A percentile compares a stretch with the other conserved stretches of the same genome.
Evolutionary conservation across 2,888 invertebrate genomes (phyloP).

Genomic region (Caenorhabditis panamensis): DNA sequence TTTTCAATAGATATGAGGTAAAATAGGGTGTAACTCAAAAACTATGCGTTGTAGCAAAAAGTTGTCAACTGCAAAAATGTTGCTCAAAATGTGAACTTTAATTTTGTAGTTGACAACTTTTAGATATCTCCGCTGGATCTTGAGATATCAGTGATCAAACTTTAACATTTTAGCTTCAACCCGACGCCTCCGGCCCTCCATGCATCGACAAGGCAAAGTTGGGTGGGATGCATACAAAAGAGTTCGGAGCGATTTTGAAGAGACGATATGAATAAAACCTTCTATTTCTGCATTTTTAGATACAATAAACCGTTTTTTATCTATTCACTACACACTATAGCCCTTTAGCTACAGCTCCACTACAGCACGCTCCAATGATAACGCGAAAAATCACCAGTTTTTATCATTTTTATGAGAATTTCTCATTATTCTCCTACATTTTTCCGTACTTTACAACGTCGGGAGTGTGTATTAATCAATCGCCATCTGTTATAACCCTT

Average conservation of each 20-base stretch:
- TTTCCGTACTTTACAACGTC: background rate
- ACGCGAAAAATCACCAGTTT: background rate
- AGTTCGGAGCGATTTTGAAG: conserved; percentile 18
- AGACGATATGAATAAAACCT: conserved; percentile 13
- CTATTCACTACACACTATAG: too few relatives aligned
- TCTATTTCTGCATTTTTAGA: background rate
- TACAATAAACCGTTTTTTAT: too few relatives aligned
- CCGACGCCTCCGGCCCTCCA: conserved; percentile 42
- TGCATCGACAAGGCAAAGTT: conserved; percentile 42
- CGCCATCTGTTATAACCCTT: background rate
- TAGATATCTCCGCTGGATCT: too few relatives aligned
- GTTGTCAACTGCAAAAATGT: too few relatives aligned
- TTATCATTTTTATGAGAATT: background rate
- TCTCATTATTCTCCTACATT: too few relatives aligned
- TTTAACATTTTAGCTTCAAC: conserved; percentile 18
- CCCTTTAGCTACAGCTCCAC: background rate
- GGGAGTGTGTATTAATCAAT: conserved; percentile 1
- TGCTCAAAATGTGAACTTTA: too few relatives aligned
- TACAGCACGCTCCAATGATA: background rate
- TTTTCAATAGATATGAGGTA: conserved; percentile 56
- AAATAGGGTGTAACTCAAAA: too few relatives aligned
- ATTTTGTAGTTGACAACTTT: too few relatives aligned
- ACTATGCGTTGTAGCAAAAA: too few relatives aligned
- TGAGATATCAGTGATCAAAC: too few relatives aligned
- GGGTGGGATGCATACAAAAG: conserved; percentile 42